phyloP scores from a whole-genome alignment of 2,797 vertebrate species.

The Schizothorax lantsangensis region DNA sequence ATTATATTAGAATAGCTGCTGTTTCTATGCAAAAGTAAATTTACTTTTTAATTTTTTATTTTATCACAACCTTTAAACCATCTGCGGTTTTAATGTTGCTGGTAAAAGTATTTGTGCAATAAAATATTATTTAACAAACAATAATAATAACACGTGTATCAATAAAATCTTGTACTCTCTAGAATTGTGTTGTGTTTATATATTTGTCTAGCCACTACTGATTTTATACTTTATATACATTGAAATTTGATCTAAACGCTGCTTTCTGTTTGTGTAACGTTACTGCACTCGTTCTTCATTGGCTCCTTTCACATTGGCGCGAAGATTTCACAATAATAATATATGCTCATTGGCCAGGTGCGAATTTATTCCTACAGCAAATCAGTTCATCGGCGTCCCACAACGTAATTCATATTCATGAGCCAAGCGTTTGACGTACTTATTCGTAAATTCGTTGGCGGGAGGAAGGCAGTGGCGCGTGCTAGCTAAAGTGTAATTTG shows the following conservation, averaged over 20 bases:
- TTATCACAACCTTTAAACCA: not conserved
- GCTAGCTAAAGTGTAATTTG: not conserved
- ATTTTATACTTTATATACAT: not conserved
- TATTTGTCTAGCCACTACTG: not conserved
- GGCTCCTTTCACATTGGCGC: not conserved
- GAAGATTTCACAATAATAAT: too few relatives aligned
- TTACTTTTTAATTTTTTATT: not conserved
- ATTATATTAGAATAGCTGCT: not conserved
- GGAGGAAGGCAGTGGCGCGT: not conserved
- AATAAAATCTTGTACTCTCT: not conserved
- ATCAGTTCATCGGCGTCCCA: not conserved
- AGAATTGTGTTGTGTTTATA: not conserved
- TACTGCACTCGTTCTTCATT: not conserved
- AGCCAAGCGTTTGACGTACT: not conserved
- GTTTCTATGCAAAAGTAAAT: not conserved
- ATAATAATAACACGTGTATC: not conserved
- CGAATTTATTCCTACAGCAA: not conserved
- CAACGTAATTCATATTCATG: slow-evolving; percentile 31
- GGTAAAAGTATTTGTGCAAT: not conserved
- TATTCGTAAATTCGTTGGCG: not conserved
- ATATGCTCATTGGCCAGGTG: not conserved
- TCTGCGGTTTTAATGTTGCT: not conserved
- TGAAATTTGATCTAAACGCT: not conserved
- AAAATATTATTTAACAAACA: not conserved
- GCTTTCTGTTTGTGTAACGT: not conserved